These are phyloP conservation scores for Salminus brasiliensis DNA, from an alignment of 2,113 vertebrate genomes.

Conservation along the genomic window DNA sequence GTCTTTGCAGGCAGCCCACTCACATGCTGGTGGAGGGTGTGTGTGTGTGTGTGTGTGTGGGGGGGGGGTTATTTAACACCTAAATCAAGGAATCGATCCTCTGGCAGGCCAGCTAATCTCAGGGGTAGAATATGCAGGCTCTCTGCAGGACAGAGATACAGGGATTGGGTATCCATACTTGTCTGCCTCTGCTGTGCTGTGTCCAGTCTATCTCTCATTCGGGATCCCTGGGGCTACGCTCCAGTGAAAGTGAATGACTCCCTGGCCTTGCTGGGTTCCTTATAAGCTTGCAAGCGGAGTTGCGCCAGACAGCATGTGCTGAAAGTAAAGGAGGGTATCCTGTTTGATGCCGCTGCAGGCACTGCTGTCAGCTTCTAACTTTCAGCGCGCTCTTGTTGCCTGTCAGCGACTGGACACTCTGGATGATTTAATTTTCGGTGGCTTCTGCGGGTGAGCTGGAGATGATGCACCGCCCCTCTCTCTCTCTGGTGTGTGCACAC, in stretches of 20 bases:
- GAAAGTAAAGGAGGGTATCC: conserved; percentile 22
- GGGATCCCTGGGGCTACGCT: background rate
- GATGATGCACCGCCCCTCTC: background rate
- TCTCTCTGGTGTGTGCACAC: background rate
- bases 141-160: conserved; percentile 41
- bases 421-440: conserved; percentile 33
- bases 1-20: conserved; percentile 18
- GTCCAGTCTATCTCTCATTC: conserved; percentile 4
- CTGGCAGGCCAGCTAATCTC: conserved; percentile 20
- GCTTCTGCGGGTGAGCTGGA: conserved; percentile 1
- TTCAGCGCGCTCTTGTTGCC: background rate
- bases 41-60: too few species aligned
- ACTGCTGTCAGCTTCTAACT: conserved; percentile 1
- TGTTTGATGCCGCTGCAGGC: conserved; percentile 10
- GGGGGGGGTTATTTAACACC: conserved; percentile 31
- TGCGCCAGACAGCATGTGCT: background rate
- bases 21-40: conserved; percentile 17
- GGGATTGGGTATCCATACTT: conserved; percentile 17
- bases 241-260: conserved; percentile 19
- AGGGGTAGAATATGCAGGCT: conserved; percentile 25
- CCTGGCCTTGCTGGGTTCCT: conserved; percentile 4
- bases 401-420: background rate
- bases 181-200: background rate
- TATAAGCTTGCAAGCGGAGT: background rate
- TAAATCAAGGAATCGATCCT: conserved; percentile 45